Evolutionary conservation across 1,140 invertebrate genomes (phyloP).

Genomic region (Cydia strobilella): DNA sequence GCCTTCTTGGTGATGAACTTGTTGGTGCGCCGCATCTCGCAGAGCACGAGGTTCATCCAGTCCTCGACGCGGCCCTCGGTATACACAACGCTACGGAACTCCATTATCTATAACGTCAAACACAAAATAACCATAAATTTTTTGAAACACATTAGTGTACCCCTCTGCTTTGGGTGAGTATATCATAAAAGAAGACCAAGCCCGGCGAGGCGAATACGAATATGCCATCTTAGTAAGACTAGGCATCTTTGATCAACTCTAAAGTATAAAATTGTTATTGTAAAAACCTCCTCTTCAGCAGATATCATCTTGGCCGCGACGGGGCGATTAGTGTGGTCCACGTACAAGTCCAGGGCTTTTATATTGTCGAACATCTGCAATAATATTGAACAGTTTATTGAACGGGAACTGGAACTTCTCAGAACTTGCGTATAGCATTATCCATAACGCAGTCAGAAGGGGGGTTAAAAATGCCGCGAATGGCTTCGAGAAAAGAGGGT

Average conservation of each 20-base stretch:
- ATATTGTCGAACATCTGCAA: constrained; percentile 95
- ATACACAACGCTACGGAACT: constrained; percentile 83
- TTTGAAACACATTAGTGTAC: too few species aligned
- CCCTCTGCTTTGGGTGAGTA: too few species aligned
- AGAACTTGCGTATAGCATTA: too few species aligned
- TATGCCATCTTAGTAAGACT: too few species aligned
- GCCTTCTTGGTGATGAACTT: constrained; percentile 93
- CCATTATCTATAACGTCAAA: constrained; percentile 81
- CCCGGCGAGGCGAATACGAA: neutral
- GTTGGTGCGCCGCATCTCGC: constrained; percentile 92
- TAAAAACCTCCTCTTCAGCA: constrained; percentile 87
- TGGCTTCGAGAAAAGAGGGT: too few species aligned
- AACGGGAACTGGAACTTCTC: too few species aligned
- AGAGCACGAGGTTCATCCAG: constrained; percentile 93
- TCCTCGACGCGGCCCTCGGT: constrained; percentile 89
- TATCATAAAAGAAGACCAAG: neutral
- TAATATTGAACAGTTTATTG: neutral
- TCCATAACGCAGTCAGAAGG: too few species aligned
- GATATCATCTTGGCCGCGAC: constrained; percentile 91
- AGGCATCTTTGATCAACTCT: too few species aligned
- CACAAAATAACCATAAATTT: too few species aligned
- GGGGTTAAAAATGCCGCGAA: too few species aligned
- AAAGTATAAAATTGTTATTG: constrained; percentile 24
- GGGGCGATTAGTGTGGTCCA: constrained; percentile 82
- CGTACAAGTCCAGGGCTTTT: constrained; percentile 84